Evolutionary conservation across 2,113 vertebrate species (phyloP).

Genomic region (Caloenas nicobarica): DNA sequence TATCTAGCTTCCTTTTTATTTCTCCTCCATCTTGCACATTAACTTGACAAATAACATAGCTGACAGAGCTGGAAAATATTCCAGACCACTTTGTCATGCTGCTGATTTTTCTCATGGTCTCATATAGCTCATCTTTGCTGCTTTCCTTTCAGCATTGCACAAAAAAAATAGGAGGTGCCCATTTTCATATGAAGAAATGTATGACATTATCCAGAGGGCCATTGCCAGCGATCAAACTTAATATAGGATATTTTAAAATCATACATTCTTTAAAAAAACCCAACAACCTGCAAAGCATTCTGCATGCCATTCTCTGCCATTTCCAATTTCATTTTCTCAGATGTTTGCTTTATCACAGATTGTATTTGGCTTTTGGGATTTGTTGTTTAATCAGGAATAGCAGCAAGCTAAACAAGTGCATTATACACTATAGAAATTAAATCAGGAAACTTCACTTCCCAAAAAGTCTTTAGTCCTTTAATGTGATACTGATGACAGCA

Average conservation of each 20-base stretch:
- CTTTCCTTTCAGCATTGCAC: neutral
- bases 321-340: neutral
- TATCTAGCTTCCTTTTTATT: neutral
- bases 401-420: neutral
- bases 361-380: conserved; percentile 10
- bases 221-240: neutral
- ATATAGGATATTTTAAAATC: neutral
- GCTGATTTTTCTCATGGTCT: neutral
- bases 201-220: neutral
- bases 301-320: neutral
- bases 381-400: conserved; percentile 30
- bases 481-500: neutral
- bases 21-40: neutral
- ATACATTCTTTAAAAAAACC: neutral
- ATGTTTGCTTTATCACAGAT: neutral
- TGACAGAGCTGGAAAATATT: neutral
- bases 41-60: neutral
- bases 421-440: neutral
- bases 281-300: neutral
- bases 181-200: neutral
- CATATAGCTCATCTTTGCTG: neutral
- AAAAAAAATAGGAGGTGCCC: neutral
- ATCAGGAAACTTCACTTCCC: neutral
- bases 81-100: neutral
- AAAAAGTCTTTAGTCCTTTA: neutral